Evolutionary conservation across 2,797 vertebrate genomes (phyloP).

Genomic region (Sus cebifrons): DNA sequence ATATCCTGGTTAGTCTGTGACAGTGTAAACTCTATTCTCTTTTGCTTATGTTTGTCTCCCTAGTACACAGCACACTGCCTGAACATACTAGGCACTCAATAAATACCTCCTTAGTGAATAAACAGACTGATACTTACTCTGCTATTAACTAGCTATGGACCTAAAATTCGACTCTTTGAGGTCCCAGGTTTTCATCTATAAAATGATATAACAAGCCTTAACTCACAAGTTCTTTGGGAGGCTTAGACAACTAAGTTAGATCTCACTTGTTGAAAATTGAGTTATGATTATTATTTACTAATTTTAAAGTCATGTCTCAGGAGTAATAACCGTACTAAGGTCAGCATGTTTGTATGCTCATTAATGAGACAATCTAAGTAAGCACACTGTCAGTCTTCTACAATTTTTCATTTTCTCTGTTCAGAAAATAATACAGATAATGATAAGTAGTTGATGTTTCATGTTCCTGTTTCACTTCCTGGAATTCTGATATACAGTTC

Average conservation of each 20-base stretch:
- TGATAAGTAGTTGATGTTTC: not conserved
- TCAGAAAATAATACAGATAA: not conserved
- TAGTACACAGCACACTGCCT: not conserved
- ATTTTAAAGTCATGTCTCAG: not conserved
- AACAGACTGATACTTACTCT: not conserved
- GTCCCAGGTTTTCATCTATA: not conserved
- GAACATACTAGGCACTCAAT: not conserved
- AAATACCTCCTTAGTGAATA: not conserved
- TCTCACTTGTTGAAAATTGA: not conserved
- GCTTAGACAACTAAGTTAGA: not conserved
- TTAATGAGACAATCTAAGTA: not conserved
- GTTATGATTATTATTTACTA: not conserved
- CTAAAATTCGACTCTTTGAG: not conserved
- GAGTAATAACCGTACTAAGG: not conserved
- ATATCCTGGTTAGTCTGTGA: not conserved
- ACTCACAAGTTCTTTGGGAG: not conserved
- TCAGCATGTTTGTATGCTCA: not conserved
- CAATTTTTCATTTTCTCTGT: not conserved
- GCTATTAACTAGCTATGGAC: not conserved
- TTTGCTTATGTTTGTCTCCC: not conserved
- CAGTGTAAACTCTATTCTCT: not conserved
- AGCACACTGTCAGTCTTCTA: not conserved
- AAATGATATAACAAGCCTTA: not conserved
- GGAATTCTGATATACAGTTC: not conserved
- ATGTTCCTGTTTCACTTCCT: not conserved